Evolutionary conservation across 1,140 invertebrate genomes (phyloP).

Genomic region (Solen grandis): DNA sequence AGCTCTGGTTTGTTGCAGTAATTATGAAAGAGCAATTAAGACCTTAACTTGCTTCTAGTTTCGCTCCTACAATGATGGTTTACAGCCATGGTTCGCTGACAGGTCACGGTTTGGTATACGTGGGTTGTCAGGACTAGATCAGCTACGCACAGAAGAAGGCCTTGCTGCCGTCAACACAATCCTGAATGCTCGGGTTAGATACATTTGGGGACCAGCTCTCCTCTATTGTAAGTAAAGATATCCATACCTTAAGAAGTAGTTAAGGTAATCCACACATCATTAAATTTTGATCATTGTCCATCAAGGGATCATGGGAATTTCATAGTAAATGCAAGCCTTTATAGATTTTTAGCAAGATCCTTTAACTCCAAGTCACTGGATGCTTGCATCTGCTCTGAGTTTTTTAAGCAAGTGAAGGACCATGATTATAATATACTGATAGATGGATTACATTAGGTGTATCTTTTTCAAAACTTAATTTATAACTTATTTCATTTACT

Average conservation of each 20-base stretch:
- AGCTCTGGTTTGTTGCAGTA: too few species aligned
- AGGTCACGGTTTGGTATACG: conserved; percentile 75
- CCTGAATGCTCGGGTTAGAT: conserved; percentile 74
- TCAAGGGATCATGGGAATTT: too few species aligned
- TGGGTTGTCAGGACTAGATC: conserved; percentile 65
- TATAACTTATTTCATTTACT: background rate
- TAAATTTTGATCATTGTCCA: too few species aligned
- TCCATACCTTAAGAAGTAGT: background rate
- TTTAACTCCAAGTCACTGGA: too few species aligned
- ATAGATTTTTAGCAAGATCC: too few species aligned
- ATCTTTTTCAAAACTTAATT: background rate
- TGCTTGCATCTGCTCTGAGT: too few species aligned
- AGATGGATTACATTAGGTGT: too few species aligned
- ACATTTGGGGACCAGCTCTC: conserved; percentile 76
- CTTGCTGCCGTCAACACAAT: conserved; percentile 78
- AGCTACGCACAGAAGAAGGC: conserved; percentile 77
- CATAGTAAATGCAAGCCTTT: too few species aligned
- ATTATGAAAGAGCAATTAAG: too few species aligned
- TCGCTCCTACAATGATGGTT: conserved; percentile 78
- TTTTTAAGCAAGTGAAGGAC: too few species aligned
- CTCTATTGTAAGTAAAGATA: conserved; percentile 75
- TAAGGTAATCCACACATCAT: too few species aligned
- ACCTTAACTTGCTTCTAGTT: conserved; percentile 69
- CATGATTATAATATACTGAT: too few species aligned
- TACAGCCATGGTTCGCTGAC: conserved; percentile 80